Evolutionary conservation across 2,888 invertebrate genomes (phyloP), one percentile per base, ranked within the genome.

Genomic region (Tiphia femorata): DNA sequence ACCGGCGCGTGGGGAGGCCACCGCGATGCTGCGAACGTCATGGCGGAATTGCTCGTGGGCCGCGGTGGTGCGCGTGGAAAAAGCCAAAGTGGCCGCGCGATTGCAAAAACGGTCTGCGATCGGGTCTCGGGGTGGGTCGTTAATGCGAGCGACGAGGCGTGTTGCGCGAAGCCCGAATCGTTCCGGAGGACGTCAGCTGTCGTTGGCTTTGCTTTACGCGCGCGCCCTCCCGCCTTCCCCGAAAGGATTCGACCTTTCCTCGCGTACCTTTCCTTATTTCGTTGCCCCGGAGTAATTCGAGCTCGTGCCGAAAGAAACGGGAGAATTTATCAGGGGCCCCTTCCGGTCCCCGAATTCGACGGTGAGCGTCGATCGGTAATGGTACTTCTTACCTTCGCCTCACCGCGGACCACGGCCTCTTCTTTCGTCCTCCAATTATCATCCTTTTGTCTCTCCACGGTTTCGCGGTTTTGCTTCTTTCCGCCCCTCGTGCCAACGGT

Each of bases 251-350:
- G 20, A 25, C 35, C 17, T 23, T 17, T 33, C 16, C 40, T 53
- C 53, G 43, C 44, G 49, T 51, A 44, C 48, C 37, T 48, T 47
- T n/a, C 37, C 35, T 58, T 64, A 58, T 60, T 57, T 49, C 49
- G 21, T 21, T 37, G 5, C 43, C 35, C 12, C 43, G 56, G 50
- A 71, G 68, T 70, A 70, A 72, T 72, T 72, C 64, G 62, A 60
- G 65, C 70, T 73, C 74, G 74, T 73, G 74, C 65, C 72, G 63
- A 70, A 68, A 72, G 68, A 69, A 65, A 50, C 19, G 30, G 49
- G 49, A 43, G 63, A 60, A 69, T 66, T 67, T 37, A n/a, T n/a
- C n/a, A n/a, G n/a, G n/a, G n/a, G n/a, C n/a, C n/a, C n/a, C n/a
- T n/a, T n/a, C n/a, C n/a, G n/a, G n/a, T n/a, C 17, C 29, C 38